These are phyloP conservation scores for Odontophorus gujanensis DNA, from an alignment of 2,113 vertebrate species.

Conservation along the genomic window DNA sequence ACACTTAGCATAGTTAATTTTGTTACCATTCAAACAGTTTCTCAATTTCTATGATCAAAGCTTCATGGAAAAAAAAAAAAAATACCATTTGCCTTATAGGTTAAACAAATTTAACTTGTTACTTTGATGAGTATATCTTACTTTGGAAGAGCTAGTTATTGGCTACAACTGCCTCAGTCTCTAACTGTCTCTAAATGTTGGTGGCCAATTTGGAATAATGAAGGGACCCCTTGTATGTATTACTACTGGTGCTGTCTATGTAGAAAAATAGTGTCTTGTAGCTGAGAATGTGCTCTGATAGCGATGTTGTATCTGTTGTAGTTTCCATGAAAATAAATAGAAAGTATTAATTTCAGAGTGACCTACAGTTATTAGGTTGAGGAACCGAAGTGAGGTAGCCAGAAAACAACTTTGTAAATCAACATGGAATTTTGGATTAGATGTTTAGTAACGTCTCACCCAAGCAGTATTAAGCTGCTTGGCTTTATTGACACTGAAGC, in stretches of 20 bases:
- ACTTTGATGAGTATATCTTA: not conserved
- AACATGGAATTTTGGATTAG: accelerated
- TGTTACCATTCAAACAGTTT: not conserved
- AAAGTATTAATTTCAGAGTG: too few species aligned
- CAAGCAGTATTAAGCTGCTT: not conserved
- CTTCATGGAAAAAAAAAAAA: not conserved
- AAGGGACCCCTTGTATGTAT: too few species aligned
- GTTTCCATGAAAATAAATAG: too few species aligned
- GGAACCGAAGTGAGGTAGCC: not conserved
- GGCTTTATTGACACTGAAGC: not conserved
- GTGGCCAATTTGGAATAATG: too few species aligned
- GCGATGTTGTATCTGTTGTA: too few species aligned
- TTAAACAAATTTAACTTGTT: not conserved
- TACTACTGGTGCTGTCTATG: too few species aligned
- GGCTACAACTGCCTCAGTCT: not conserved
- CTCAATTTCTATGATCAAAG: not conserved
- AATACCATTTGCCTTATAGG: not conserved
- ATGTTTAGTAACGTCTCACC: not conserved
- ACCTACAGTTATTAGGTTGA: not conserved
- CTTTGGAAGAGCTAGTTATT: not conserved
- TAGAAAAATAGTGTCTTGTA: too few species aligned
- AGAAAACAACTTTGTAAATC: not conserved
- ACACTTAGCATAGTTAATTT: not conserved
- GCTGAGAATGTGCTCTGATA: too few species aligned
- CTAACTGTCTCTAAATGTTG: too few species aligned